Evolutionary conservation across 2,113 vertebrate species (phyloP), one percentile per base, ranked within the genome.

Genomic region (Chiloscyllium plagiosum): DNA sequence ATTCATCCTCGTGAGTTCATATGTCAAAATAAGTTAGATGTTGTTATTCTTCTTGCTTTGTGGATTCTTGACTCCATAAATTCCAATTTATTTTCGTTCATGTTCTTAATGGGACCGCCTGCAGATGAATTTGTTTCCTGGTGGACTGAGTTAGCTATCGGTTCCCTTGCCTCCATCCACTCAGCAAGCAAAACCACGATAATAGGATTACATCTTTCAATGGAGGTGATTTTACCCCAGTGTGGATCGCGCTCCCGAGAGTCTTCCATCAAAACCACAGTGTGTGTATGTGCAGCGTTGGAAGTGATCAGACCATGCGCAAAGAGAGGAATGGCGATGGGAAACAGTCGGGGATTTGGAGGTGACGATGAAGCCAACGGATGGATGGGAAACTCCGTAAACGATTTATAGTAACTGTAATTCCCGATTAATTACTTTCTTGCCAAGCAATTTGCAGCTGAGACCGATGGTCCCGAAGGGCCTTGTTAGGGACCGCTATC

Each of bases 281-380:
- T 7, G 1, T 33, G 26, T 1, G 26, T 10, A 76, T 26, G 26
- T 29, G 26, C 8, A 33, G 72, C 8, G 72, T 8, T 10, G 72
- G 12, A 24, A 76, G 4, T 12, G 12, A 10, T 76, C 33, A 8
- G 72, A 76, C 8, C 72, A 76, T 76, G 72, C 72, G 72, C 72
- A 76, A 29, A 2, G 2, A 10, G 8, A 33, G 72, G 29, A 29
- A 24, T 12, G 29, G 29, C 72, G 72, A 76, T 10, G 29, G 7
- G 2, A 26, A 7, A 0, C 6, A 7, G 26, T 2, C 0, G 8
- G 26, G 7, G 72, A 26, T 7, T 29, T 0, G 5, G 26, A 33
- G 70, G 70, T 26, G 29, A 8, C 24, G 26, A 76, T 29, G 10
- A 1, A 29, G 22, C 26, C 6, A 29, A 29, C 4, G 7, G 0